Evolutionary conservation across 2,113 vertebrate species (phyloP), one percentile per base, ranked within the genome.

Genomic region (Heterotilapia buettikoferi): DNA sequence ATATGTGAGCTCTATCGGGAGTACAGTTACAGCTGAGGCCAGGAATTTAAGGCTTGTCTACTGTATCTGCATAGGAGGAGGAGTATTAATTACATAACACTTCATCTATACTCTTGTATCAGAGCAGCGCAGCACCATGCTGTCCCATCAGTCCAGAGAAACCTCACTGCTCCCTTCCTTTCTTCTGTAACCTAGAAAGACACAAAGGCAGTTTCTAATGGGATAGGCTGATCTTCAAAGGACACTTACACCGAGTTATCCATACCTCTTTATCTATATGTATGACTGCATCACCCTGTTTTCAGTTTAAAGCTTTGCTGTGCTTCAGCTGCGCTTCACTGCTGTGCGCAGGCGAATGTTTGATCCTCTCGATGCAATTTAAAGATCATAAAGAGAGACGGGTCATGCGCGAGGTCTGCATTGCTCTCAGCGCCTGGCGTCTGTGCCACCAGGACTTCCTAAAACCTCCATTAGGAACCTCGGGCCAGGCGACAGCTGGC

Each of bases 41-140:
- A 86, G 81, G 68, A 83, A 91, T 84, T 92, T 78, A 68, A 38
- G 82, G 85, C 88, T 92, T 78, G 87, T 82, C 90, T 90, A 94
- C 89, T 92, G 93, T 94, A 94, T 94, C 94, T 94, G 93, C 93
- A 95, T 94, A 90, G 92, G 94, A 93, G 94, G 93, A 92, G 94
- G 95, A 92, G 90, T 88, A 93, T 92, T 93, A 91, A 93, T 95
- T 94, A 94, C 92, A 95, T 95, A 95, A 95, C 83, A 19, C 76
- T 93, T 85, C 66, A 87, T 90, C 87, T 84, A 82, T 86, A 89
- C 90, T 88, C 84, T 83, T 83, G 85, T 68, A 80, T 92, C 85
- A 87, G 86, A 29, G 85, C 85, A 88, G 86, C 92, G 93, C 92
- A 90, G 90, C 82, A 90, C 86, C 82, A 61, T 26, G 66, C 57